These are phyloP conservation scores for Guaruba guarouba DNA, from an alignment of 2,113 vertebrate species.

Conservation along the genomic window DNA sequence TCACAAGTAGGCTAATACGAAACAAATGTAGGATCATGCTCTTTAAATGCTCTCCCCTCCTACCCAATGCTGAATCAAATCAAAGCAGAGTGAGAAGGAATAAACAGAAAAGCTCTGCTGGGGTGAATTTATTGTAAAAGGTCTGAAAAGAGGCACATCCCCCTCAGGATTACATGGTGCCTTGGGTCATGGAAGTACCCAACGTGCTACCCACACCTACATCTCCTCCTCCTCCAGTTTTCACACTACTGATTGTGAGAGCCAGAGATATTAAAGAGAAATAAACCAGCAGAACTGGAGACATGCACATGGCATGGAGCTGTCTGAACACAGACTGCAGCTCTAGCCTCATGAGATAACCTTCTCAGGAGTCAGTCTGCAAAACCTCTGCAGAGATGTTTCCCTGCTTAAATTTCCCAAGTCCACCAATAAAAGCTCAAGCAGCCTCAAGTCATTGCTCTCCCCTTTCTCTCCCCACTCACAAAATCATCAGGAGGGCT, in stretches of 20 bases:
- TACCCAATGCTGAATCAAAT: neutral
- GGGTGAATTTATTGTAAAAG: neutral
- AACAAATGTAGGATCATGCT: neutral
- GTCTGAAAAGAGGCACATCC: neutral
- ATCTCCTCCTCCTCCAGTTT: neutral
- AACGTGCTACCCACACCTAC: rapidly evolving
- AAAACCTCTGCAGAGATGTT: neutral
- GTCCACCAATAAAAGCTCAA: neutral
- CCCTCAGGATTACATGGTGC: neutral
- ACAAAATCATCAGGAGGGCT: neutral
- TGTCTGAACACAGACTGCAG: neutral
- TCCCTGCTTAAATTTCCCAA: neutral
- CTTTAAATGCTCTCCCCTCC: neutral
- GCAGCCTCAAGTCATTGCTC: neutral
- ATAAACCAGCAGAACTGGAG: neutral
- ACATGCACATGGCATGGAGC: neutral
- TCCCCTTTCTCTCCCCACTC: no score
- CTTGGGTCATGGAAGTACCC: rapidly evolving
- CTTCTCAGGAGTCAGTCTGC: neutral
- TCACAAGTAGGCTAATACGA: neutral
- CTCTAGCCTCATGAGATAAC: neutral
- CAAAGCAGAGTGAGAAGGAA: neutral
- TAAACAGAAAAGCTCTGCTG: neutral
- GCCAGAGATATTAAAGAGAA: neutral
- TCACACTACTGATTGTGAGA: neutral